Conservation (phyloP, 1,140 invertebrate genomes). For the Rhizoglyphus robini region DNA sequence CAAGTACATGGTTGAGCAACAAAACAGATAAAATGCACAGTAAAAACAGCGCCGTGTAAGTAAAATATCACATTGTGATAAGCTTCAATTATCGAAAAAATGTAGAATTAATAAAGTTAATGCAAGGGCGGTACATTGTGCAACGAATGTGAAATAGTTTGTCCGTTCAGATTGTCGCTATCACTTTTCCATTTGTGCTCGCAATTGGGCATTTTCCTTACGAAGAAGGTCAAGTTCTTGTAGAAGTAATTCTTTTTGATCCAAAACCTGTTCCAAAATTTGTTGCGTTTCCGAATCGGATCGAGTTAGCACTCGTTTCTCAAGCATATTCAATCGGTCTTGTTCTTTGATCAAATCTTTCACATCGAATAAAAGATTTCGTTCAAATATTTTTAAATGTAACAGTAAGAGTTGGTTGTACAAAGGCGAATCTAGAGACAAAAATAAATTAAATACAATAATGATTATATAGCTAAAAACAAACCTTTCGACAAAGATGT, state of each 20-base stretch:
- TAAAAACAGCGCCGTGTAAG: too few relatives aligned
- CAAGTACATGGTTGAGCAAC: too few relatives aligned
- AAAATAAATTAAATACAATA: slow-evolving; percentile 3
- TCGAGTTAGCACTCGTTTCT: neutral
- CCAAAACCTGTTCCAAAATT: slow-evolving; percentile 7
- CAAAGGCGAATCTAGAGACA: neutral
- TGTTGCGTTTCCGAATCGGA: neutral
- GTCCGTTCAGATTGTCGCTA: too few relatives aligned
- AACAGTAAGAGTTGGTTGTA: neutral
- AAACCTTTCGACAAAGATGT: slow-evolving; percentile 9
- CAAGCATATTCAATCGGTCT: neutral
- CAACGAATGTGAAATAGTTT: too few relatives aligned
- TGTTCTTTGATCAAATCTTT: slow-evolving; percentile 10
- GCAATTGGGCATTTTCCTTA: slow-evolving; percentile 6
- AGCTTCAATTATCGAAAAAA: too few relatives aligned
- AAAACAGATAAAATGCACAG: too few relatives aligned
- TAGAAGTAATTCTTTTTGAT: slow-evolving; percentile 5
- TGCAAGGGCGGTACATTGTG: too few relatives aligned
- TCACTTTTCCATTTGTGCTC: neutral
- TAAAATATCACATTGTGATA: too few relatives aligned
- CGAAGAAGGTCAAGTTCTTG: neutral
- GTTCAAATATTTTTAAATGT: slow-evolving; percentile 13
- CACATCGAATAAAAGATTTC: slow-evolving; percentile 8
- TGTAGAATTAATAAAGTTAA: too few relatives aligned
- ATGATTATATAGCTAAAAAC: neutral